Base-by-base conservation (phyloP, 1,140 invertebrate species). In the Dysdera silvatica region DNA sequence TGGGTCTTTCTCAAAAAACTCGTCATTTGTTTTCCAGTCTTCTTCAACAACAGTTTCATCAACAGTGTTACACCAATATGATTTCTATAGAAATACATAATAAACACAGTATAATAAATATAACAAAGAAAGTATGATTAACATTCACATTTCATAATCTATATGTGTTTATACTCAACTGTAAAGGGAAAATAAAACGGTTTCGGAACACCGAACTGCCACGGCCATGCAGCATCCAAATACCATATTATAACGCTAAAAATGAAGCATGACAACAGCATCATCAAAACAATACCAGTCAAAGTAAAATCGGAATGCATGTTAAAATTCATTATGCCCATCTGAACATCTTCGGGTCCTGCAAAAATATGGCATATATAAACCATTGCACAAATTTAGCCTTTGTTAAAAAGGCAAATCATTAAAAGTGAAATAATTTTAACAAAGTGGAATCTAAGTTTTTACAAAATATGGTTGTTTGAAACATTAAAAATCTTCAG, bases 181-280 rank as follows among this genome's bases (percentile, higher is more conserved):
- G 37, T 35, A 51, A 67, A 51, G 32, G 54, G 51, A 37, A 66
- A 66, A 18, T 66, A 40, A 35, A 66, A 54, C 14, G 78, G 78
- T 61, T 75, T 72, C 1, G 76, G 67, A 16, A 78, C 69, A 49
- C 80, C 80, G 72, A 74, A 77, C 37, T 77, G 74, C 49, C 72
- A 69, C 24, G 71, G 70, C 63, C 64, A 67, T 2, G 70, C 63
- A 20, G 65, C 71, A 71, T 79, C 76, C 31, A 73, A 61, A 41
- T 75, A 72, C 20, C 72, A 66, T 51, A 78, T 63, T 4, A 70
- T 43, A 48, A 71, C 14, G 24, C n/a, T 31, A 51, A 67, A 71
- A 0, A 70, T 4, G 16, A 67, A 24, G 49, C 59, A 71, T 35
- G 67, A 70, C 5, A 66, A 23, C 6, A 65, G 1, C 51, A 70